Conservation (phyloP, 2,797 vertebrate genomes). For the Sebastes hopkinsi region DNA sequence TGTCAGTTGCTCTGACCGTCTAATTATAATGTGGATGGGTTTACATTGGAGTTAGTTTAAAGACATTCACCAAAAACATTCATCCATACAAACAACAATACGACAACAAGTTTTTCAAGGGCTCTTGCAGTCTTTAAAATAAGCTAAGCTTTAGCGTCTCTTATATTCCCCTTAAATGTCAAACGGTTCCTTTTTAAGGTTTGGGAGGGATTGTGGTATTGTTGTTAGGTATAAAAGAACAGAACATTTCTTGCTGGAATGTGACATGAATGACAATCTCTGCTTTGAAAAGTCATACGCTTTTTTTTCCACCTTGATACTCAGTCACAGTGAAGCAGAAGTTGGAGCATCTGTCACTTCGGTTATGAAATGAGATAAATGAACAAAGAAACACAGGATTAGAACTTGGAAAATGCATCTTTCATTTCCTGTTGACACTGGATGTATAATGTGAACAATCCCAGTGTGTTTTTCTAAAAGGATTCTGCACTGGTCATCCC, state of each 20-base stretch:
- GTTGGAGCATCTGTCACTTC: background rate
- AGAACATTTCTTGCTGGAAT: background rate
- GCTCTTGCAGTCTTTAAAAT: background rate
- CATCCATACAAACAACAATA: background rate
- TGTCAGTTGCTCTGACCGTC: no score
- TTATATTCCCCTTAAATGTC: background rate
- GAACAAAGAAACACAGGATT: background rate
- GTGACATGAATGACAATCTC: background rate
- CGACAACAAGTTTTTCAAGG: background rate
- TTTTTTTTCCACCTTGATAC: background rate
- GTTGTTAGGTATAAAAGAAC: background rate
- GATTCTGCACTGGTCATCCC: background rate
- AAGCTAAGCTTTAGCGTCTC: background rate
- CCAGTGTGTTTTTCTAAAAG: background rate
- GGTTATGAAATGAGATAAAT: background rate
- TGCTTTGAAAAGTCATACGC: background rate
- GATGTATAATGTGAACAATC: background rate
- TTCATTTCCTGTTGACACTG: background rate
- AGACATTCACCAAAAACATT: background rate
- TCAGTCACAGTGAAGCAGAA: background rate
- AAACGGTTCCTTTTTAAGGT: background rate
- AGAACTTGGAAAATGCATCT: background rate
- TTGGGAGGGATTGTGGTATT: background rate
- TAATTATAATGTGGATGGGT: no score
- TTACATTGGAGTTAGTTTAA: no score